Evolutionary conservation across 2,797 vertebrate species (phyloP).

Genomic region (Micrastur ruficollis): DNA sequence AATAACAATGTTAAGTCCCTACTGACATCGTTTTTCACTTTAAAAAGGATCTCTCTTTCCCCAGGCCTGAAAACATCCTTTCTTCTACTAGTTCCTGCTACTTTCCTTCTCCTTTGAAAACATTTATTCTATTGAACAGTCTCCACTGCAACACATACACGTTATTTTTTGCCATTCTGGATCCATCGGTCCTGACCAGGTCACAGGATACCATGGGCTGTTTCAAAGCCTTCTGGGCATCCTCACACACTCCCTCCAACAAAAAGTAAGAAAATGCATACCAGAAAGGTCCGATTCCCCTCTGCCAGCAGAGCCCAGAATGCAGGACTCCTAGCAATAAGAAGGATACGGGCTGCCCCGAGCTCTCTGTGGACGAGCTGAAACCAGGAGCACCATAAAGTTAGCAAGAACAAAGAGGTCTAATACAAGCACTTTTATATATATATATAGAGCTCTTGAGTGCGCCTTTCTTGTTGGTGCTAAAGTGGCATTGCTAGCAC

Average conservation of each 20-base stretch:
- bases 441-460: not conserved
- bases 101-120: not conserved
- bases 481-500: not conserved
- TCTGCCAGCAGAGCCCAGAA: not conserved
- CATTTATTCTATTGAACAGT: not conserved
- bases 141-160: not conserved
- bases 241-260: not conserved
- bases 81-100: not conserved
- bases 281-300: not conserved
- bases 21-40: not conserved
- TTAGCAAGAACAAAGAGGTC: not conserved
- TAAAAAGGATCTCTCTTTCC: not conserved
- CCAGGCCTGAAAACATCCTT: not conserved
- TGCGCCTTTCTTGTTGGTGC: not conserved
- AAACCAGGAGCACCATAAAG: not conserved
- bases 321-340: not conserved
- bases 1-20: not conserved
- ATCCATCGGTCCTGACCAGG: not conserved
- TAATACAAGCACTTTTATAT: not conserved
- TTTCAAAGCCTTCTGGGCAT: not conserved
- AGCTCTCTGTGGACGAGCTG: not conserved
- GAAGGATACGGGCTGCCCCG: not conserved
- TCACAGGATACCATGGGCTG: not conserved
- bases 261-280: not conserved
- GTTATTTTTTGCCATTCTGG: not conserved